Evolutionary conservation across 2,797 vertebrate species (phyloP).

Genomic region (Sebastes kiyomatsui): DNA sequence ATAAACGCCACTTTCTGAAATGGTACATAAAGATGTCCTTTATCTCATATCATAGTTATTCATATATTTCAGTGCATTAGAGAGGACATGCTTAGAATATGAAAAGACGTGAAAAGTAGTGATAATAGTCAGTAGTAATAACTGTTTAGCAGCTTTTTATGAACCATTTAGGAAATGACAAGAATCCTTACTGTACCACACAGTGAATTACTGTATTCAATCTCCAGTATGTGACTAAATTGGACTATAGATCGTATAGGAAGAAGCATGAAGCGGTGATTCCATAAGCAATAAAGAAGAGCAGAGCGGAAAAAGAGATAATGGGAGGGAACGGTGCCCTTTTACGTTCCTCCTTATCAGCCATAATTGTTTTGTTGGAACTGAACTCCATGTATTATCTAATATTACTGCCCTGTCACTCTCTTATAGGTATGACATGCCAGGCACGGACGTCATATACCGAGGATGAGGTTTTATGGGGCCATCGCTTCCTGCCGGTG

Average conservation of each 20-base stretch:
- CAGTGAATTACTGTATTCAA: constrained; percentile 2
- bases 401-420: neutral
- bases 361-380: constrained; percentile 23
- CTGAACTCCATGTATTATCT: neutral
- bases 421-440: constrained; percentile 88
- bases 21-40: neutral
- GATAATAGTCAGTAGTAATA: neutral
- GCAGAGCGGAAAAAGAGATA: constrained; percentile 8
- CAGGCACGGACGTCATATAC: constrained; percentile 92
- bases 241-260: constrained; percentile 2
- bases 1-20: neutral
- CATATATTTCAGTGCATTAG: neutral
- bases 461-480: constrained; percentile 92
- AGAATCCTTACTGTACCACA: neutral
- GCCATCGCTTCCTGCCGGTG: constrained; percentile 90
- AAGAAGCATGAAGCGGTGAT: neutral
- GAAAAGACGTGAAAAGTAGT: neutral
- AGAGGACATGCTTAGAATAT: neutral
- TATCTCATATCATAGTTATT: constrained; percentile 1
- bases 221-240: constrained; percentile 19
- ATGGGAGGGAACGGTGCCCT: neutral
- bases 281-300: constrained; percentile 6
- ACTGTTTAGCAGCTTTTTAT: constrained; percentile 18
- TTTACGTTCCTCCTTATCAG: constrained; percentile 6
- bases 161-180: constrained; percentile 2